Base-by-base conservation (phyloP, 2,113 vertebrate genomes). In the Chaenocephalus aceratus region DNA sequence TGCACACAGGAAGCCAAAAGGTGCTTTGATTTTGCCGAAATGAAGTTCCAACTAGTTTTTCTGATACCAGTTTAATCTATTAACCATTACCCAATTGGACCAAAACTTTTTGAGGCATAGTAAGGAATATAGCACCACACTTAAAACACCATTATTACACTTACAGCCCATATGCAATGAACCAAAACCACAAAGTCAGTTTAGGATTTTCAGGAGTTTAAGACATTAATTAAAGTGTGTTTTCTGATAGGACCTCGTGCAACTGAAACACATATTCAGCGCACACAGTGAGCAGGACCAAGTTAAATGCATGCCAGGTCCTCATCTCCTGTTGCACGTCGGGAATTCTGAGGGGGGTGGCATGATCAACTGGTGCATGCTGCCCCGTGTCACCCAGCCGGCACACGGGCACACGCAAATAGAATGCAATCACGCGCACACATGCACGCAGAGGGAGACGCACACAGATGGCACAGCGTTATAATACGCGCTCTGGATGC, bases 251-350 rank as follows among this genome's bases (percentile, higher is more conserved):
- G 51, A 66, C 51, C 52, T 36, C 69, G 81, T 72, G 23, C 23
- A 60, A 56, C 23, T 60, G 72, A 77, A 53, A 44, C 46, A 75
- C 36, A 84, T 72, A 77, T 59, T 57, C 67, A 64, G 53, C 80
- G 65, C 78, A 54, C 61, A 13, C 52, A 6, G 11, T 44, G 79
- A 68, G 53, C 67, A 70, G 16, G 56, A 72, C 66, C 21, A 48
- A 65, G 70, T 69, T 75, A 45, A 46, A 75, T 80, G 61, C 41
- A 52, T 63, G 75, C 85, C 89, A 83, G 75, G 64, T 77, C 82
- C 68, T 71, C 82, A 75, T 83, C 90, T 92, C 91, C 91, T 93
- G 92, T 94, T 91, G 91, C 92, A 93, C 90, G 64, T 85, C 63
- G 61, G 74, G 70, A 91, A 92, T 88, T 91, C 86, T 56, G 21